Evolutionary conservation across 1,140 invertebrate species (phyloP), one percentile per base, ranked within the genome.

Genomic region (Lamellibrachia luymesi): DNA sequence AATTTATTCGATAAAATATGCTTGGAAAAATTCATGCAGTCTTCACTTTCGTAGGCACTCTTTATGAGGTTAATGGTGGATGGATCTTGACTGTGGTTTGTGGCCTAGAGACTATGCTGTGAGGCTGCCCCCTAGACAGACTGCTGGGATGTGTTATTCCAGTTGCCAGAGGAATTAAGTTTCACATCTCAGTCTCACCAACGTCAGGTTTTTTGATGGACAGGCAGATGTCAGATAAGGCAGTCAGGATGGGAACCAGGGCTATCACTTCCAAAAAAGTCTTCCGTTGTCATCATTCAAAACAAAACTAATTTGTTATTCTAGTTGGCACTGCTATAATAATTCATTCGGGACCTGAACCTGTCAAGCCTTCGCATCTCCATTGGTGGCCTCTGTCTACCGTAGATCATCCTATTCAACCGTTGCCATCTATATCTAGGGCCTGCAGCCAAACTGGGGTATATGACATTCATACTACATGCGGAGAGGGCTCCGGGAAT

Each of bases 231-330:
- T 8, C 64, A 80, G 64, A 80, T 10, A 80, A 2, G 25, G 64
- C 38, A 22, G 64, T 80, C 64, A 80, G 64, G 64, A 8, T 80
- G 64, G 64, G 64, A 22, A 8, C 13, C 64, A 22, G 6, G 64
- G 64, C 64, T 80, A 80, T 80, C 64, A 80, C 64, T 80, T 80
- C 13, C 13, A 10, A 80, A 80, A 80, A 80, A 6, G 13, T 80
- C 6, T 80, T 80, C 64, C 64, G 2, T 80, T 80, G 64, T 80
- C 64, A 80, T 80, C 64, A 80, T 80, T 80, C 64, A 80, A 80
- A 22, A 80, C 64, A 80, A 80, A 80, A 80, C 64, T 80, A 80
- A 80, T 80, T 80, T 80, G 64, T 80, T 80, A 80, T 80, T 80
- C 17, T 80, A 80, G 13, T 10, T 80, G 64, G 64, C 64, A 80